Evolutionary conservation across 2,113 vertebrate species (phyloP).

Genomic region (Microcebus ravelobensis): DNA sequence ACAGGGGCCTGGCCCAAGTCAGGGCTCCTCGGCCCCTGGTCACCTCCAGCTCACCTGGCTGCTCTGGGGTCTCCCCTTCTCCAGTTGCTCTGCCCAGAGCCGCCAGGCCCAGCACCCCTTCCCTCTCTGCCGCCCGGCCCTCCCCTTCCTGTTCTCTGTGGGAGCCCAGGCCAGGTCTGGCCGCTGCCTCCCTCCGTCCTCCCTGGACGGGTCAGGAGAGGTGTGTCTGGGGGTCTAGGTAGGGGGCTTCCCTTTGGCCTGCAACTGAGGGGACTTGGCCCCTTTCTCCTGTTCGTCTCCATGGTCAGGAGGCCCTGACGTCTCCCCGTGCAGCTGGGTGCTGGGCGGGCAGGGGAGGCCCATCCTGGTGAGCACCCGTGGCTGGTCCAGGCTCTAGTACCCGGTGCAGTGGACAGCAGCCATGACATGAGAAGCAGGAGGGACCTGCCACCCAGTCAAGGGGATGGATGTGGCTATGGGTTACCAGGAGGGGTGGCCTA

Average conservation of each 20-base stretch:
- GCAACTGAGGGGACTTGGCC: no score
- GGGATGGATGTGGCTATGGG: neutral
- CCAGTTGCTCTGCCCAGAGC: neutral
- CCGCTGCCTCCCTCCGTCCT: accelerated
- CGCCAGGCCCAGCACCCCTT: neutral
- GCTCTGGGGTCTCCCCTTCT: neutral
- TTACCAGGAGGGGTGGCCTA: neutral
- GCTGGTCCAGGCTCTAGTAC: neutral
- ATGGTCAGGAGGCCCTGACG: neutral
- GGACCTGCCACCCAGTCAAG: neutral
- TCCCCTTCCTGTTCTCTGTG: neutral
- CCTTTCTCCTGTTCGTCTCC: neutral
- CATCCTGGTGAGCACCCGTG: neutral
- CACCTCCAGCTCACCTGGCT: neutral
- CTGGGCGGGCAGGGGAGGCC: neutral
- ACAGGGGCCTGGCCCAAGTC: neutral
- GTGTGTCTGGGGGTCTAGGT: neutral
- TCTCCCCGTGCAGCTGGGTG: accelerated
- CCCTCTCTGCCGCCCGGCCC: neutral
- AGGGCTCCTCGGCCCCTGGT: neutral
- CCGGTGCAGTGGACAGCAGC: neutral
- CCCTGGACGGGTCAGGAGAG: neutral
- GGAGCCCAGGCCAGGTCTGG: neutral
- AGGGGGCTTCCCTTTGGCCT: neutral
- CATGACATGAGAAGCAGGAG: neutral